Percentiles rank a stretch among this genome's conserved stretches.
Evolutionary conservation across 2,797 vertebrate species (phyloP).

Genomic region (Lates japonicus): DNA sequence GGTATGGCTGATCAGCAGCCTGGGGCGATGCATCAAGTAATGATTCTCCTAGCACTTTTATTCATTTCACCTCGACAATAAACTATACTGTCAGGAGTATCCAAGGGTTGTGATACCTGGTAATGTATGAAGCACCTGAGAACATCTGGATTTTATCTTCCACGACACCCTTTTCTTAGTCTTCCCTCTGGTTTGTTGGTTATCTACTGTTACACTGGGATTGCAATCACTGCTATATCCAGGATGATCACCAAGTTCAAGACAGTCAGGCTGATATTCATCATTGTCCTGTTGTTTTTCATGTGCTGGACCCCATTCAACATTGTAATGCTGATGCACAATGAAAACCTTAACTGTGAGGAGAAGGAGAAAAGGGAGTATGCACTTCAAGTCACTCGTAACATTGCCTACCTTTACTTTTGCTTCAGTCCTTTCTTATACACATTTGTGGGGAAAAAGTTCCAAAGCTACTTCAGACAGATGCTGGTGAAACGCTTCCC

Average conservation of each 20-base stretch:
- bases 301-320: conserved; percentile 87
- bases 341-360: rapidly evolving
- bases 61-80: rapidly evolving
- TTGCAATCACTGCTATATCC: conserved; percentile 79
- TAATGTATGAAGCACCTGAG: neutral
- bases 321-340: conserved; percentile 63
- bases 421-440: conserved; percentile 88
- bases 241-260: conserved; percentile 80
- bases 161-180: conserved; percentile 86
- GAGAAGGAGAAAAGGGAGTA: conserved; percentile 22
- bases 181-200: conserved; percentile 80
- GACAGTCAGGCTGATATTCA: conserved; percentile 84
- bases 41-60: conserved; percentile 57
- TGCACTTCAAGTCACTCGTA: conserved; percentile 69
- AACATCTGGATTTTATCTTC: conserved; percentile 70
- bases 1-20: conserved; percentile 81
- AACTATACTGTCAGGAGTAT: conserved; percentile 45
- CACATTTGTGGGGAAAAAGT: conserved; percentile 88
- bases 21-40: conserved; percentile 78
- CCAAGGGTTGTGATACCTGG: rapidly evolving
- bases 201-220: conserved; percentile 85
- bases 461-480: conserved; percentile 80
- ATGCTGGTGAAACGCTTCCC: conserved; percentile 72
- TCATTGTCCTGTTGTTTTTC: conserved; percentile 86
- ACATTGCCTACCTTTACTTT: conserved; percentile 85